These are phyloP conservation scores for Protophormia terraenovae DNA, from an alignment of 2,888 invertebrate genomes.

Conservation along the genomic window DNA sequence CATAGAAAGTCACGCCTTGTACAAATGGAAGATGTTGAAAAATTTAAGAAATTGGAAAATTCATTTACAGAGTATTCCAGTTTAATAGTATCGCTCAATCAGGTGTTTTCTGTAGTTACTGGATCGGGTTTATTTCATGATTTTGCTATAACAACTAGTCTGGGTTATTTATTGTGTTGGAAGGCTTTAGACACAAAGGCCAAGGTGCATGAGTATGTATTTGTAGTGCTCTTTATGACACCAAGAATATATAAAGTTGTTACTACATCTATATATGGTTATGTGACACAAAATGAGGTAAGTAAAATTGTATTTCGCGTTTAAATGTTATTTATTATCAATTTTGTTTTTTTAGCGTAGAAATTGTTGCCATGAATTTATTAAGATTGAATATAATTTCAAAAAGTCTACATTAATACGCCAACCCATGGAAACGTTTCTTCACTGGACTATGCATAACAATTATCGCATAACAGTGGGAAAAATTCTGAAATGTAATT, in stretches of 20 bases:
- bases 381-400: conserved; percentile 64
- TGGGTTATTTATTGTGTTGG: conserved; percentile 76
- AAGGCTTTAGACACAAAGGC: conserved; percentile 70
- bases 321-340: no score
- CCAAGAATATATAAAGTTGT: conserved; percentile 74
- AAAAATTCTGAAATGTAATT: conserved; percentile 69
- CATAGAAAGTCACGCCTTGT: not conserved
- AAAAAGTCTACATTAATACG: conserved; percentile 32
- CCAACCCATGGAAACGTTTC: conserved; percentile 49
- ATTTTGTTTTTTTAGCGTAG: conserved; percentile 70
- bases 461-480: conserved; percentile 73
- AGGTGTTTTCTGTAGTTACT: conserved; percentile 70
- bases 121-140: conserved; percentile 75
- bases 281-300: conserved; percentile 74
- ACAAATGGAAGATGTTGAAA: conserved; percentile 3
- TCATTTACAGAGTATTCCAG: conserved; percentile 70
- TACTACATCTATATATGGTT: conserved; percentile 73
- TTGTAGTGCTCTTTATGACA: conserved; percentile 72
- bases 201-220: conserved; percentile 69
- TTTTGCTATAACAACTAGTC: conserved; percentile 75
- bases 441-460: conserved; percentile 69
- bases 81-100: conserved; percentile 73
- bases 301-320: not conserved
- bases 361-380: conserved; percentile 69
- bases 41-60: conserved; percentile 41